These are phyloP conservation scores for Leptodactylus fallax DNA, from an alignment of 2,797 vertebrate species.

Conservation along the genomic window DNA sequence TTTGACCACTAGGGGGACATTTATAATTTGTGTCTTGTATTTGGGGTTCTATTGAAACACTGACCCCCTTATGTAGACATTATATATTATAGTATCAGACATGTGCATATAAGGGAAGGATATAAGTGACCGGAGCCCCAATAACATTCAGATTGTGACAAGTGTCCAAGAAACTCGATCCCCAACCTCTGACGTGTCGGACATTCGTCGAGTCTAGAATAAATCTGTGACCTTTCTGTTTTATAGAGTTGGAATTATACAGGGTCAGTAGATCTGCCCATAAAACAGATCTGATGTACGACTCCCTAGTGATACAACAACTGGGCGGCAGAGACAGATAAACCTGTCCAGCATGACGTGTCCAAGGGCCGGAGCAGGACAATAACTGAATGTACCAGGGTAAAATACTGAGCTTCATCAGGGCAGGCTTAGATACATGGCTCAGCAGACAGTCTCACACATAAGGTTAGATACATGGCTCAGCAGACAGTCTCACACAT, in stretches of 20 bases:
- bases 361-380: not conserved
- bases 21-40: not conserved
- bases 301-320: not conserved
- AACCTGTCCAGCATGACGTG: not conserved
- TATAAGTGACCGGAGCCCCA: not conserved
- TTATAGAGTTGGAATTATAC: constrained; percentile 28
- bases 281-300: constrained; percentile 12
- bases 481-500: not conserved
- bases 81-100: too few relatives aligned
- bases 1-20: not conserved
- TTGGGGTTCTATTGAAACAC: not conserved
- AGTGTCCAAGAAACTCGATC: constrained; percentile 11
- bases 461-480: not conserved
- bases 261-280: not conserved
- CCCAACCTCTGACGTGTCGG: not conserved
- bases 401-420: not conserved
- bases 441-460: not conserved
- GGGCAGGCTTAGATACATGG: not conserved
- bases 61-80: too few relatives aligned
- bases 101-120: not conserved
- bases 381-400: not conserved
- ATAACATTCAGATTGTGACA: not conserved
- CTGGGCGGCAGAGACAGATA: not conserved
- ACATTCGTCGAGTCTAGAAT: constrained; percentile 36
- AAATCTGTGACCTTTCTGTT: constrained; percentile 27